These are phyloP conservation scores for Etheostoma perlongum DNA, from an alignment of 2,797 vertebrate genomes.

Conservation along the genomic window DNA sequence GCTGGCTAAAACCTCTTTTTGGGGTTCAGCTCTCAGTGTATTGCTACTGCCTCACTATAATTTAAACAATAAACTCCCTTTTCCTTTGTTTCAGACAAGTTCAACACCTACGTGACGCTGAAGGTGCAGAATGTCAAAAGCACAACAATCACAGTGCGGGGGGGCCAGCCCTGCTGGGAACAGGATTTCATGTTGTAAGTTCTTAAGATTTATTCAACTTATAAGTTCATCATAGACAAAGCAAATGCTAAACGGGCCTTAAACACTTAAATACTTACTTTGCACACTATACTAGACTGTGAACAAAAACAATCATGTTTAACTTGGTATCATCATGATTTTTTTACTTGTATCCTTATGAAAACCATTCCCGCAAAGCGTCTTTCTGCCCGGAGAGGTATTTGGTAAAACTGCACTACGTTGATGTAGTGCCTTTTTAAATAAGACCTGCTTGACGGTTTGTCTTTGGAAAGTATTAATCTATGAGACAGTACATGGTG, in stretches of 20 bases:
- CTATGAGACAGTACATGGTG: neutral
- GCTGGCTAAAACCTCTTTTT: too few species aligned
- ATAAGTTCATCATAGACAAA: neutral
- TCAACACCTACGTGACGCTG: conserved; percentile 96
- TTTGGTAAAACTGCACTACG: neutral
- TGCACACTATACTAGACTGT: neutral
- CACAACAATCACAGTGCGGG: conserved; percentile 94
- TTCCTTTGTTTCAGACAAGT: conserved; percentile 89
- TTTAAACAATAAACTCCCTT: neutral
- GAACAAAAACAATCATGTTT: neutral
- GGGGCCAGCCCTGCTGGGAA: conserved; percentile 96
- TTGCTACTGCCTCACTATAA: neutral
- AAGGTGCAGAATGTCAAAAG: conserved; percentile 99
- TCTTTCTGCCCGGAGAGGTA: neutral
- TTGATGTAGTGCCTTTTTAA: too few species aligned
- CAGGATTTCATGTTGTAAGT: conserved; percentile 99
- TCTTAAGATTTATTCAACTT: neutral
- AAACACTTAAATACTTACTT: neutral
- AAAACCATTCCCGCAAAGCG: too few species aligned
- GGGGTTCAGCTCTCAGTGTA: neutral
- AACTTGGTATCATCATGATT: neutral
- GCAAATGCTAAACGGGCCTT: neutral
- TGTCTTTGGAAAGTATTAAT: too few species aligned
- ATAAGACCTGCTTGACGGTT: too few species aligned
- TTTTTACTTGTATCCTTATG: neutral